Evolutionary conservation across 2,888 invertebrate species (phyloP), one percentile per base, ranked within the genome.

Genomic region (Mythimna ferrago): DNA sequence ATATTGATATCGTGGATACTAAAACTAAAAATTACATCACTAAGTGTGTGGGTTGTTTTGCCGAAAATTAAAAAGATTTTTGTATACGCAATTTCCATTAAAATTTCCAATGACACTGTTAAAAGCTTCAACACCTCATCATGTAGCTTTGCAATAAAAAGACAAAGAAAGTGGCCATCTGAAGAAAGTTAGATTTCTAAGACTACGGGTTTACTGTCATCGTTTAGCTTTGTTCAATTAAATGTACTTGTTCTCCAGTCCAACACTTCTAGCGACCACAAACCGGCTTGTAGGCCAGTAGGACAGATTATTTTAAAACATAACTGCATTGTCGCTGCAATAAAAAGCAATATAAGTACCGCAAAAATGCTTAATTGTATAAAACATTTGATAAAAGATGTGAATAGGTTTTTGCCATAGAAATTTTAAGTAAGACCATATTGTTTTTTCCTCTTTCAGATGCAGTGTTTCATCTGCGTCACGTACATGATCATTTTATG

Each of bases 381-480:
- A 1, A 35, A 21, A 2, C 19, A 44, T 35, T 41, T 62, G 1
- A 10, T 14, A 21, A 44, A 41, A 66, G n/a, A n/a, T 32, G 4
- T 26, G 5, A n/a, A 26, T 26, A 9, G 2, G 11, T 0, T 44
- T 44, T 26, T 11, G 0, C 9, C 1, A 3, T 26, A 26, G 9
- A n/a, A 44, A 62, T 41, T 11, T 21, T 0, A 19, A 41, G 11
- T 53, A 32, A 44, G 26, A 35, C 32, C 26, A 58, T 14, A 3
- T n/a, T 6, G 0, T 2, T 53, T 78, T 82, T 79, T 82, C n/a
- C 26, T 58, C 83, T 89, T 87, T 57, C 94, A 96, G 96, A 96
- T 96, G 96, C 94, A 96, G 84, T 95, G 96, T 82, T 96, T 92
- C 88, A 93, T 95, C 74, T 96, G 96, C 81, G 92, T 96, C 66